Conservation (phyloP, 1,140 invertebrate genomes). For the Leucophenga varia region DNA sequence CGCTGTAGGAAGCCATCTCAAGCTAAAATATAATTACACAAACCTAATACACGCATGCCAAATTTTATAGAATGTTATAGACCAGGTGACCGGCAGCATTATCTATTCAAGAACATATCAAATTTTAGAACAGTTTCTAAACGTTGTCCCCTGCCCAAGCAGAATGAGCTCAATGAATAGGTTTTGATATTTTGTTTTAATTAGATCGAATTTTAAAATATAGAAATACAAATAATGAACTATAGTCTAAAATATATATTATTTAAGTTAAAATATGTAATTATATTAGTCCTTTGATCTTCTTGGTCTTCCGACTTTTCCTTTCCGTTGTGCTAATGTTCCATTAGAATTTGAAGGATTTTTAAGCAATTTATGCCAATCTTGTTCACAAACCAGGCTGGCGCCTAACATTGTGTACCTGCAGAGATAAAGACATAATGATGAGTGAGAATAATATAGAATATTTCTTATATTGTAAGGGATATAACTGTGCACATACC, state of each 20-base stretch:
- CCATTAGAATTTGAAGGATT: constrained; percentile 60
- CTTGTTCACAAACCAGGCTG: constrained; percentile 85
- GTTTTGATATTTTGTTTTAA: constrained; percentile 27
- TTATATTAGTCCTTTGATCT: constrained; percentile 52
- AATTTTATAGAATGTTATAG: too few species aligned
- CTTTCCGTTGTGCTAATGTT: constrained; percentile 73
- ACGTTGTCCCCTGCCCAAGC: too few species aligned
- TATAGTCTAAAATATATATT: constrained; percentile 45
- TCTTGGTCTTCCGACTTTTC: constrained; percentile 62
- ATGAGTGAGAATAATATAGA: not conserved
- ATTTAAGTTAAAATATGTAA: constrained; percentile 42
- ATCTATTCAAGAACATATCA: too few species aligned
- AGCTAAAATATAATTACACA: too few species aligned
- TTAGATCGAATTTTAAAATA: constrained; percentile 28
- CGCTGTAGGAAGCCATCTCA: too few species aligned
- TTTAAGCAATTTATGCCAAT: constrained; percentile 89
- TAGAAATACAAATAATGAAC: constrained; percentile 30
- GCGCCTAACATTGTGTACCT: constrained; percentile 84
- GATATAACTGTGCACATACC: constrained; percentile 58
- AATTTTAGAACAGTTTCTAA: too few species aligned
- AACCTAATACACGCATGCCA: too few species aligned
- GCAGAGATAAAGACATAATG: constrained; percentile 17
- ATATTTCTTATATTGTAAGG: not conserved
- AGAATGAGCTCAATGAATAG: too few species aligned
- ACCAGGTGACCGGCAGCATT: too few species aligned